Conservation (phyloP, 2,888 invertebrate species). For the Megaustenia siamemsis region DNA sequence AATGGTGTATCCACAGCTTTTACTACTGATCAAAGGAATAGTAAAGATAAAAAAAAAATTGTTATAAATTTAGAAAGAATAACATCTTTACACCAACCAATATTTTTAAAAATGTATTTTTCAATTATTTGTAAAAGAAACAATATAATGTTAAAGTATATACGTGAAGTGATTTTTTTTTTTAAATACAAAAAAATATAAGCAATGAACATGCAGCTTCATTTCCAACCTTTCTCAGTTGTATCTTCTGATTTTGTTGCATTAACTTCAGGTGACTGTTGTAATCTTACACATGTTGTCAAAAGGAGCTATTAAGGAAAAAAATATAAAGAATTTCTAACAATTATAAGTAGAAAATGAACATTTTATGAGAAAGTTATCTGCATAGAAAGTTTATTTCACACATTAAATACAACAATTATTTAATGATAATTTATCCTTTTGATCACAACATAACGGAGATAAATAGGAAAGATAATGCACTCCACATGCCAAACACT, state of each 20-base stretch:
- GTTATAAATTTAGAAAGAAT: not conserved
- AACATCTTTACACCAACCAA: not conserved
- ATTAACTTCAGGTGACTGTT: not conserved
- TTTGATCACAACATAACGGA: too few species aligned
- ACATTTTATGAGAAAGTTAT: too few species aligned
- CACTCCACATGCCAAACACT: too few species aligned
- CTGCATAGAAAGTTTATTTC: too few species aligned
- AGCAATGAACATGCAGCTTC: not conserved
- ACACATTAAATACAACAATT: too few species aligned
- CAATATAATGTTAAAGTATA: too few species aligned
- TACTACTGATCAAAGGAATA: not conserved
- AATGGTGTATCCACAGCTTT: conserved; percentile 61
- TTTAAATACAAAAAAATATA: not conserved
- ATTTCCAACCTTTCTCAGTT: not conserved
- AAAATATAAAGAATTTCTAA: too few species aligned
- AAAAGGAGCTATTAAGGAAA: not conserved
- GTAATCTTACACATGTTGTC: not conserved
- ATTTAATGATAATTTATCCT: too few species aligned
- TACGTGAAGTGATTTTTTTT: too few species aligned
- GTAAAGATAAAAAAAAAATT: not conserved
- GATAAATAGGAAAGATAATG: too few species aligned
- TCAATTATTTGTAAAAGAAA: not conserved
- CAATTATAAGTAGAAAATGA: too few species aligned
- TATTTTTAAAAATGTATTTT: not conserved
- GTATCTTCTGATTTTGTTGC: not conserved